phyloP scores from a whole-genome alignment of 2,888 invertebrate species.

The Glyphotaelius pellucidus region DNA sequence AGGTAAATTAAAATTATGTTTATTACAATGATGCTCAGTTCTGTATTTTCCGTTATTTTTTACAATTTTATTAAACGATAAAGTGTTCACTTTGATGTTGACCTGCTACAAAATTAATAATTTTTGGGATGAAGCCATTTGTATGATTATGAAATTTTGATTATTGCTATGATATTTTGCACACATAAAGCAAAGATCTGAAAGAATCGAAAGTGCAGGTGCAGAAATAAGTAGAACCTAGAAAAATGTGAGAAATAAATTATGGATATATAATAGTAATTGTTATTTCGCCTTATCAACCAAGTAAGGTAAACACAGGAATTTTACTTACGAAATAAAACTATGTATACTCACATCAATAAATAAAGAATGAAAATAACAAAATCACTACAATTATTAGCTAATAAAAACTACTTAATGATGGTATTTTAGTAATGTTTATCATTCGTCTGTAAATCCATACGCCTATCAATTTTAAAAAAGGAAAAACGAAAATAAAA shows the following conservation, averaged over 20 bases:
- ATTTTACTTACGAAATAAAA: background rate
- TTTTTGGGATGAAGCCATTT: background rate
- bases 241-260: background rate
- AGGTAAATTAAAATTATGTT: no score
- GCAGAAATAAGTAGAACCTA: background rate
- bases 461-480: no score
- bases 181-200: background rate
- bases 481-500: no score
- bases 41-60: no score
- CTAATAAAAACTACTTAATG: background rate
- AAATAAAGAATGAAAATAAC: background rate
- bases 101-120: background rate
- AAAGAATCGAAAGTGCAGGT: background rate
- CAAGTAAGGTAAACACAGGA: background rate
- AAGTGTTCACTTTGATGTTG: background rate
- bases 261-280: no score
- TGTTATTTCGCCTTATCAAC: background rate
- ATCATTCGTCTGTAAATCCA: no score
- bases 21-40: no score
- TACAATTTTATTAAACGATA: no score
- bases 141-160: background rate
- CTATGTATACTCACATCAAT: background rate
- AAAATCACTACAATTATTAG: background rate
- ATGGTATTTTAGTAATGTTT: no score
- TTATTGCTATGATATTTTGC: background rate